phyloP scores from a whole-genome alignment of 2,113 vertebrate genomes.

The Pygoscelis antarcticus region DNA sequence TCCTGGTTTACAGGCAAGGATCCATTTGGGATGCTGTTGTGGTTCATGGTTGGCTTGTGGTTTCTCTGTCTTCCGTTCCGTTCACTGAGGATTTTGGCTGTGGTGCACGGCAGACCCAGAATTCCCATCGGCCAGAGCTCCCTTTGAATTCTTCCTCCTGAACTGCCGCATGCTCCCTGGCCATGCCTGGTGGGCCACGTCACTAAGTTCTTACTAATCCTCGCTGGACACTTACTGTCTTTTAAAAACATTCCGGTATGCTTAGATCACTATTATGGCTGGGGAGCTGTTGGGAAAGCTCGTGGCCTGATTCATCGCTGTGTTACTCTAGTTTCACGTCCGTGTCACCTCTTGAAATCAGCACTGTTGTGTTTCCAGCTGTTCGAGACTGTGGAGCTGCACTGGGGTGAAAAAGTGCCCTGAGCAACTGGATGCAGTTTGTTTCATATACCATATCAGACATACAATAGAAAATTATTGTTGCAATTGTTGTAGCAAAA shows the following conservation, averaged over 20 bases:
- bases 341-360: neutral
- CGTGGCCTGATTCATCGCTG: neutral
- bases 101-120: neutral
- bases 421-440: neutral
- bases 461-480: accelerated
- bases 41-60: neutral
- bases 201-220: neutral
- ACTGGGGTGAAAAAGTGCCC: neutral
- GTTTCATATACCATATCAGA: neutral
- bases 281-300: slow-evolving; percentile 1
- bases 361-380: neutral
- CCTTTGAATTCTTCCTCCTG: neutral
- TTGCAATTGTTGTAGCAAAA: neutral
- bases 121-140: neutral
- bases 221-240: neutral
- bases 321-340: neutral
- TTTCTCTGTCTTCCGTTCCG: neutral
- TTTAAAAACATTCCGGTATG: neutral
- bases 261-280: neutral
- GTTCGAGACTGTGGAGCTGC: neutral
- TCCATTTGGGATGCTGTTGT: neutral
- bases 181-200: neutral
- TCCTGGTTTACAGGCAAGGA: neutral
- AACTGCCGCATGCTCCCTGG: neutral
- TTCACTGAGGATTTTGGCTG: neutral